phyloP scores from a whole-genome alignment of 2,888 invertebrate genomes.

The Aethes cnicana region DNA sequence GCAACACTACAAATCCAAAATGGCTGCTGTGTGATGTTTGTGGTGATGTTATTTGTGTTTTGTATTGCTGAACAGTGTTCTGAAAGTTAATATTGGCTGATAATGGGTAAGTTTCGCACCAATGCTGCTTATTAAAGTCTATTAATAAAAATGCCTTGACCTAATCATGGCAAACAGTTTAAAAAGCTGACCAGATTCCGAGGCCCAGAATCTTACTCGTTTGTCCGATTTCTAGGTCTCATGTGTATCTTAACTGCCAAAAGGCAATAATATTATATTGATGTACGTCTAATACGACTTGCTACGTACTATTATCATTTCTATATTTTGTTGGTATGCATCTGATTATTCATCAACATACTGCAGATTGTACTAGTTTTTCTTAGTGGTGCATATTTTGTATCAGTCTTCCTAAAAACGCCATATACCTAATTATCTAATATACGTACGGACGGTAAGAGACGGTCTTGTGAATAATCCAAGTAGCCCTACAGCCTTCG shows the following conservation, averaged over 20 bases:
- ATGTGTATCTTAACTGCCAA: neutral
- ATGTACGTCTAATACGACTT: neutral
- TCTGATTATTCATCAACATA: too few relatives aligned
- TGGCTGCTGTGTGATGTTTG: conserved; percentile 73
- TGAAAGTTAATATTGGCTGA: conserved; percentile 45
- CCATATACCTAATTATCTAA: too few relatives aligned
- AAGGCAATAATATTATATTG: neutral
- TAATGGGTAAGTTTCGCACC: conserved; percentile 63
- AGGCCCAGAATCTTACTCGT: conserved; percentile 7
- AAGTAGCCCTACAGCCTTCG: too few relatives aligned
- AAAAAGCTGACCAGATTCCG: neutral
- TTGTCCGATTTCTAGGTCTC: conserved; percentile 2
- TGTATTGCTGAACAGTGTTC: conserved; percentile 50
- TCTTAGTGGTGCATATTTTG: too few relatives aligned
- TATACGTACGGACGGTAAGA: too few relatives aligned
- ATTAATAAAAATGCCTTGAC: neutral
- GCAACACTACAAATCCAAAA: conserved; percentile 54
- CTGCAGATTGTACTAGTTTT: too few relatives aligned
- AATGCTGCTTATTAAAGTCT: neutral
- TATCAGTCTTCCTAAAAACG: too few relatives aligned
- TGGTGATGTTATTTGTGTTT: conserved; percentile 65
- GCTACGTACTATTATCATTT: neutral
- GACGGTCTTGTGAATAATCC: too few relatives aligned
- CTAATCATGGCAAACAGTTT: neutral
- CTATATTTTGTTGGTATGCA: too few relatives aligned